Evolutionary conservation across 2,113 vertebrate species (phyloP), one percentile per base, ranked within the genome.

Genomic region (Puma concolor): DNA sequence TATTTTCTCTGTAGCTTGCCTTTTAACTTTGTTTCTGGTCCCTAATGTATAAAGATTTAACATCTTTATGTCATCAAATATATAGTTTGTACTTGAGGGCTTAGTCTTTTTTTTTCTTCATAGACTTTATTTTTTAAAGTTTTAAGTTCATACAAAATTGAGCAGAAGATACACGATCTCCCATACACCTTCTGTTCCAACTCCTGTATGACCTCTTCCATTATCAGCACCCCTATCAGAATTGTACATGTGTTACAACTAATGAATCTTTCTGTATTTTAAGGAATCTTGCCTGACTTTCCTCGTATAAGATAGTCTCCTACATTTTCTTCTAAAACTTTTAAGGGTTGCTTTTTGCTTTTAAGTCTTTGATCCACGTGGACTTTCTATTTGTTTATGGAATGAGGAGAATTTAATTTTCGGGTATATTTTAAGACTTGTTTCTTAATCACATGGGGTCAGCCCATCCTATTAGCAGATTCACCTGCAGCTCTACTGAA

Each of bases 21-120:
- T 83, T 97, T 93, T 81, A 82, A 50, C 29, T 96, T 96, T 92
- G 74, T 80, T 91, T 74, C 67, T 79, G 31, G 5, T 81, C 1
- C 77, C 19, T 52, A 83, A 29, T 94, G 9, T 50, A 63, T 66
- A 38, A 14, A 77, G 48, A 72, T 86, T 72, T 41, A 86, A 95
- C 91, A 85, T 92, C 29, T 31, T 64, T 60, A 77, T 92, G 81
- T 57, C 60, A 66, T 91, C 50, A 84, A 81, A 81, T 52, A 8
- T 74, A 96, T 80, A 87, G 57, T 84, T 86, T 91, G 7, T 80
- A 71, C 14, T 89, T 88, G 90, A 44, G 71, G 11, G 2, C 48
- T 83, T 94, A 0, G 5, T 44, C 7, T n/a, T 85, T 36, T 44
- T 76, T 48, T 72, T 87, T 80, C 48, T 90, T 89, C 92, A 63